Percentiles rank a stretch among this genome's conserved stretches.
Evolutionary conservation across 2,113 vertebrate species (phyloP).

Genomic region (Pterocles orientalis): DNA sequence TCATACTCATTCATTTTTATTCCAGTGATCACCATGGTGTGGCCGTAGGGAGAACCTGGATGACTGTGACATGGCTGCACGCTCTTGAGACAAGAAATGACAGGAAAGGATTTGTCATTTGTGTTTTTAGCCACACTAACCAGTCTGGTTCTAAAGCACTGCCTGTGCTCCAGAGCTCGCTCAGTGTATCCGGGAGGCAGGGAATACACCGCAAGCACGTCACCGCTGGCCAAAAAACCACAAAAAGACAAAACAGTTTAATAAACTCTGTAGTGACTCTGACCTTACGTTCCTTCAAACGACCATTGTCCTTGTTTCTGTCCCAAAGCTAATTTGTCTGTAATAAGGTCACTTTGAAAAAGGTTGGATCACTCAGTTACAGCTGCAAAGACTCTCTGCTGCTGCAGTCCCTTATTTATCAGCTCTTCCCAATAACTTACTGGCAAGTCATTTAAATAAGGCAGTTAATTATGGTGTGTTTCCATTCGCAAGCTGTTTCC

Average conservation of each 20-base stretch:
- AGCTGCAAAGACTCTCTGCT: background rate
- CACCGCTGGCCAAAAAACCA: background rate
- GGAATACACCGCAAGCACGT: background rate
- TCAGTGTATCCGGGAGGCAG: background rate
- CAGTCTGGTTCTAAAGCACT: background rate
- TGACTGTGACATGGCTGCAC: background rate
- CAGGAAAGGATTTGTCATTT: background rate
- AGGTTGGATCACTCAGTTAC: background rate
- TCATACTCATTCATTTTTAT: background rate
- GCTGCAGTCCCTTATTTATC: background rate
- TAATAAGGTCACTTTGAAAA: background rate
- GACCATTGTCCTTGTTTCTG: background rate
- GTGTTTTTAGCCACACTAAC: background rate
- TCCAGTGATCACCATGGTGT: background rate
- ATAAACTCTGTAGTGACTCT: background rate
- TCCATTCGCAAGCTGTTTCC: slow-evolving; percentile 28
- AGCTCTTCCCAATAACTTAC: background rate
- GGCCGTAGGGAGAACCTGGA: background rate
- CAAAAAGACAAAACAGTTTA: background rate
- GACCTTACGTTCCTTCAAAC: background rate
- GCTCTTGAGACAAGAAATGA: background rate
- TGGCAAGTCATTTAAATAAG: background rate
- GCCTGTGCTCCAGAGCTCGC: background rate
- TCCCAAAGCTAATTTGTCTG: background rate
- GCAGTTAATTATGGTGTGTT: background rate